Evolutionary conservation across 2,797 vertebrate species (phyloP).

Genomic region (Odontamblyopus lacepedii): DNA sequence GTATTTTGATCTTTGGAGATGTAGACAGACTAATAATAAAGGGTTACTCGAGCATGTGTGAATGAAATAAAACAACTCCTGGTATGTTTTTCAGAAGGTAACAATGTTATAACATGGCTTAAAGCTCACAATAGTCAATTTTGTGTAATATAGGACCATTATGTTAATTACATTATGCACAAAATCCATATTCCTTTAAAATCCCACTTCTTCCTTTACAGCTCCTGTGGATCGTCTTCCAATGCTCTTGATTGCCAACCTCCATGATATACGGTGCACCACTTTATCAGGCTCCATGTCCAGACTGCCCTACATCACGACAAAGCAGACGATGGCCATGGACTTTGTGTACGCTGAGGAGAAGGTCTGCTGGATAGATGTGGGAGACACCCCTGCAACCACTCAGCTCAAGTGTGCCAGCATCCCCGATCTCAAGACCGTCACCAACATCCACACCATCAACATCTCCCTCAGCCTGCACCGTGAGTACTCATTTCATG

Average conservation of each 20-base stretch:
- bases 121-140: too few relatives aligned
- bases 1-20: too few relatives aligned
- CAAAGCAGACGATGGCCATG: constrained; percentile 96
- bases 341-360: constrained; percentile 93
- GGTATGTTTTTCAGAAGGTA: too few relatives aligned
- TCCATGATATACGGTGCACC: constrained; percentile 93
- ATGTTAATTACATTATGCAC: too few relatives aligned
- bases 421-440: constrained; percentile 89
- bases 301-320: constrained; percentile 84
- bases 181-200: too few relatives aligned
- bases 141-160: too few relatives aligned
- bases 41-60: too few relatives aligned
- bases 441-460: constrained; percentile 86
- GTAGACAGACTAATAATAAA: too few relatives aligned
- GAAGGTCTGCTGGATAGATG: constrained; percentile 95
- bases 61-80: too few relatives aligned
- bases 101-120: too few relatives aligned
- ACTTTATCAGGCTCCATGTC: constrained; percentile 83
- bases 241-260: constrained; percentile 92
- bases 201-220: constrained; percentile 44
- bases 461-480: constrained; percentile 97
- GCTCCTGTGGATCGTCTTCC: constrained; percentile 92
- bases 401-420: constrained; percentile 92
- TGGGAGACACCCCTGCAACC: constrained; percentile 87
- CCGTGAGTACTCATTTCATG: constrained; percentile 81